Conservation (phyloP, 2,888 invertebrate genomes). For the Argyra leucocephala region DNA sequence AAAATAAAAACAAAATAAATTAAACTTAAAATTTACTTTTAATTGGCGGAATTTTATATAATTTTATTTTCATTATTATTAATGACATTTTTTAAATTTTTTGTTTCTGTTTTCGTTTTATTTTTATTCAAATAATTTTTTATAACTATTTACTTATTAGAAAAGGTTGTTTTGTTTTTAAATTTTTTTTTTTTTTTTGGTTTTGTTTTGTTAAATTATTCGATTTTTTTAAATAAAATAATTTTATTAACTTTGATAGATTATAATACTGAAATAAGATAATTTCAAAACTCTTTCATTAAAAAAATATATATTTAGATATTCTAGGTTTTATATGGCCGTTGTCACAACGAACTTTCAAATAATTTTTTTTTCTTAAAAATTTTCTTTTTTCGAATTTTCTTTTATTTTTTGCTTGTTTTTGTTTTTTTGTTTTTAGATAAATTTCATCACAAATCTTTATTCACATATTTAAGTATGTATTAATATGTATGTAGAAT, state of each 20-base stretch:
- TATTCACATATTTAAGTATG: not conserved
- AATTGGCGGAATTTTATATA: not conserved
- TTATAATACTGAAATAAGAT: not conserved
- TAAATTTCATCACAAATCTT: not conserved
- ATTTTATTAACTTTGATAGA: not conserved
- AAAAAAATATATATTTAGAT: slow-evolving; percentile 2
- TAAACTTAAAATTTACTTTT: not conserved
- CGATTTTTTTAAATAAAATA: too few species aligned
- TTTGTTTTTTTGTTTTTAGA: too few species aligned
- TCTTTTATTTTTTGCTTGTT: too few species aligned
- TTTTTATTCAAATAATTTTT: not conserved
- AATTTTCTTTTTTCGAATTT: not conserved
- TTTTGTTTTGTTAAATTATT: too few species aligned
- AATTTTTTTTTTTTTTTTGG: not conserved
- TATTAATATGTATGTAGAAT: too few species aligned
- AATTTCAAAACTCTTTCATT: not conserved
- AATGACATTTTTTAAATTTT: not conserved
- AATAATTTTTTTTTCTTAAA: not conserved
- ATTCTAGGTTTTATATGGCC: not conserved
- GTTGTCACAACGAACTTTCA: not conserved
- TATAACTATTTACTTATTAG: not conserved
- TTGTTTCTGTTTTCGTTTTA: not conserved
- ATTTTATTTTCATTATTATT: not conserved
- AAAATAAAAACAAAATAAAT: not conserved
- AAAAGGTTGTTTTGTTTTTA: not conserved